These are phyloP conservation scores for Plebejus melissa DNA, from an alignment of 2,888 invertebrate genomes.

Conservation along the genomic window DNA sequence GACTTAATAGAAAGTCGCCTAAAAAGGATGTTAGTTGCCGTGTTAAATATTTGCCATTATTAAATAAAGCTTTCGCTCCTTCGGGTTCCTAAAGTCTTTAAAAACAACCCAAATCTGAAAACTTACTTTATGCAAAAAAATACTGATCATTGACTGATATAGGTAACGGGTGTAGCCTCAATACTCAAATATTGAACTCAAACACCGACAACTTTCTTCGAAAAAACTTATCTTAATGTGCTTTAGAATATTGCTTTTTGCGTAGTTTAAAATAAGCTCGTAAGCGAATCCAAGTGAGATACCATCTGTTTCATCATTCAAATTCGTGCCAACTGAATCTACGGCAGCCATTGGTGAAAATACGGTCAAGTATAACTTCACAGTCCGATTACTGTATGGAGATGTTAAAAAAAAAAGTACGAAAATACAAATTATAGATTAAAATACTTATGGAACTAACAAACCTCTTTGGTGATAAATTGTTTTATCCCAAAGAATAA, in stretches of 20 bases:
- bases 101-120: too few relatives aligned
- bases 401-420: neutral
- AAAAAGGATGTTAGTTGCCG: too few relatives aligned
- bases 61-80: neutral
- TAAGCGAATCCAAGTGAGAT: slow-evolving; percentile 1
- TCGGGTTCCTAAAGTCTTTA: too few relatives aligned
- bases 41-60: too few relatives aligned
- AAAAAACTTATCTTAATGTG: slow-evolving; percentile 6
- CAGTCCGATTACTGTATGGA: neutral
- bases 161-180: neutral
- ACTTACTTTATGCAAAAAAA: too few relatives aligned
- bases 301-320: slow-evolving; percentile 16
- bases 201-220: neutral
- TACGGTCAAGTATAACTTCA: neutral
- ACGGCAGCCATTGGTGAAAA: neutral
- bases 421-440: neutral
- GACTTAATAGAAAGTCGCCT: too few relatives aligned
- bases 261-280: neutral
- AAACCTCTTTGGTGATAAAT: neutral
- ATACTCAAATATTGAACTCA: neutral
- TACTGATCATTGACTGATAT: neutral
- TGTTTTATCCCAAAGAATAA: neutral
- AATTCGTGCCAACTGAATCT: slow-evolving; percentile 1
- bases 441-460: neutral
- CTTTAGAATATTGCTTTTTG: neutral